Evolutionary conservation across 2,888 invertebrate genomes (phyloP).

Genomic region (Conomelus anceps): DNA sequence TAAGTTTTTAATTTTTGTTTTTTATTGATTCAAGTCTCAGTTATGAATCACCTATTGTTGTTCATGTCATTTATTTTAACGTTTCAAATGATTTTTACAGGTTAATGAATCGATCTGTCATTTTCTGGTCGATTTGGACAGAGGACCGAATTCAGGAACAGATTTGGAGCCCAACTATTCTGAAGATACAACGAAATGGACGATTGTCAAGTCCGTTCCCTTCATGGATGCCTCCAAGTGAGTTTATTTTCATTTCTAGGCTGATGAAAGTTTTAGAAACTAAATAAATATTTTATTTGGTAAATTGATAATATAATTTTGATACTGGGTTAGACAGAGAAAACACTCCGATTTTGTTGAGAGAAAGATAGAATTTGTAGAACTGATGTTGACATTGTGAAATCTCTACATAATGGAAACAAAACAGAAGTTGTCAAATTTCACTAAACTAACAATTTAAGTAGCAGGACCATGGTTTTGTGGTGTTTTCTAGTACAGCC

Average conservation of each 20-base stretch:
- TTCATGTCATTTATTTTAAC: not conserved
- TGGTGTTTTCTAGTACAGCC: no score
- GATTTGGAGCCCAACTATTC: slow-evolving; percentile 72
- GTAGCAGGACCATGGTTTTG: no score
- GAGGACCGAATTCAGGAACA: slow-evolving; percentile 52
- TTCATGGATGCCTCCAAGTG: slow-evolving; percentile 66
- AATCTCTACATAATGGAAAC: no score
- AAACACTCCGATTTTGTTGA: no score
- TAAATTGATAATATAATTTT: no score
- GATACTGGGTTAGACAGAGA: no score
- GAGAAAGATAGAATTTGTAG: no score
- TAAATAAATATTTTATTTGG: not conserved
- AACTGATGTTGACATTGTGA: no score
- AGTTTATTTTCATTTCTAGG: slow-evolving; percentile 31
- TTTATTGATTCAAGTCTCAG: not conserved
- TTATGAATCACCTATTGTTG: no score
- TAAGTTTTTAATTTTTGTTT: no score
- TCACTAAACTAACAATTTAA: no score
- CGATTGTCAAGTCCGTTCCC: slow-evolving; percentile 58
- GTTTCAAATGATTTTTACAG: slow-evolving; percentile 48
- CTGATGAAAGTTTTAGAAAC: slow-evolving; percentile 11
- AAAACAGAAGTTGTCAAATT: no score
- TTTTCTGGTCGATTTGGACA: slow-evolving; percentile 77
- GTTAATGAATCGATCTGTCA: slow-evolving; percentile 69
- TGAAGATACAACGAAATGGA: slow-evolving; percentile 60